Evolutionary conservation across 2,797 vertebrate genomes (phyloP), one percentile per base, ranked within the genome.

Genomic region (Margarornis squamiger): DNA sequence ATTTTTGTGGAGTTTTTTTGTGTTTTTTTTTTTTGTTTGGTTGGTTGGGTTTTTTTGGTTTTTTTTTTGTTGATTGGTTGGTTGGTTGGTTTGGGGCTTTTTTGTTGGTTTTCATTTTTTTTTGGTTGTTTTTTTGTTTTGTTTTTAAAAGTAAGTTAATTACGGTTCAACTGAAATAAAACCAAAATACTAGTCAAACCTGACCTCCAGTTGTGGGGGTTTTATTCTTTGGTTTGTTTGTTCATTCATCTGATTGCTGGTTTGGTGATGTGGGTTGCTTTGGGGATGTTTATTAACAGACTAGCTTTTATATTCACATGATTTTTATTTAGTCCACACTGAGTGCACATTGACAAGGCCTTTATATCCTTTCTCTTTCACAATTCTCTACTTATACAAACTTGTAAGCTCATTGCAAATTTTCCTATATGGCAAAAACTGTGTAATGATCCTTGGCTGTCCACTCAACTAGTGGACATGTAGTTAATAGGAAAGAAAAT

Each of bases 151-250:
- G 2, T 4, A 15, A 41, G 23, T 4, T 15, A 74, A 66, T 32
- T 52, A 21, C 41, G 1, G 0, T 46, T 75, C 48, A 41, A 34
- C 18, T n/a, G 1, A 57, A 83, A 59, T 8, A 30, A 61, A 76
- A 19, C 7, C 12, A 49, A 78, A 55, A 63, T 46, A 10, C 14
- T 66, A 54, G 5, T 7, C 18, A 75, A 86, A 68, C 4, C 2
- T 21, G 26, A 45, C 10, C n/a, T 14, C 2, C 2, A n/a, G 1
- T 5, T 12, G 2, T 36, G 13, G 2, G 9, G 20, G 32, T 13
- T n/a, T 16, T 57, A 46, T 30, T 34, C 30, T 36, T 21, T 65
- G 6, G 1, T 30, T 49, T 23, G 1, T 38, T 74, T 24, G 5
- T 30, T 41, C 22, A 11, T 41, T 45, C 4, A 7, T 52, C 30